phyloP scores from a whole-genome alignment of 2,888 invertebrate genomes.

The Oxycera nigricornis region DNA sequence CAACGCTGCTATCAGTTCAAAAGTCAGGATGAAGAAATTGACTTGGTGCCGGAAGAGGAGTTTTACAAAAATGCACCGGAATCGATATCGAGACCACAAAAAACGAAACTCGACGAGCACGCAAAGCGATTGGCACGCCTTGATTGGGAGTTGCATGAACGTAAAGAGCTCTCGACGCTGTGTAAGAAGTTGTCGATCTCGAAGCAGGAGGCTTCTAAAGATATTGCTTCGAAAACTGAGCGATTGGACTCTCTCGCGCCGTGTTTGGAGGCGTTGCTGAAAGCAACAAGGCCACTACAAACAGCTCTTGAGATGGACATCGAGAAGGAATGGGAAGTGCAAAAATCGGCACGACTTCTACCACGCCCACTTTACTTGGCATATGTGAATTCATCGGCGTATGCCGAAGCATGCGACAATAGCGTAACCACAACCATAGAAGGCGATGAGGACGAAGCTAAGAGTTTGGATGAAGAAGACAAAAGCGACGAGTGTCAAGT shows the following conservation, averaged over 20 bases:
- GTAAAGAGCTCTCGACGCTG: slow-evolving; percentile 80
- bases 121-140: slow-evolving; percentile 83
- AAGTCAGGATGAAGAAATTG: slow-evolving; percentile 93
- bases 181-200: slow-evolving; percentile 77
- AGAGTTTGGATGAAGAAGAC: slow-evolving; percentile 65
- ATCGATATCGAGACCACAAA: slow-evolving; percentile 70
- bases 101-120: slow-evolving; percentile 76
- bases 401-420: slow-evolving; percentile 75
- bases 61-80: slow-evolving; percentile 82
- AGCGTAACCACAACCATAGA: slow-evolving; percentile 65
- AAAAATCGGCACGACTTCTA: slow-evolving; percentile 75
- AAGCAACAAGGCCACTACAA: slow-evolving; percentile 87
- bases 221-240: slow-evolving; percentile 77
- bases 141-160: slow-evolving; percentile 89
- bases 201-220: slow-evolving; percentile 78
- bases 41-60: slow-evolving; percentile 82
- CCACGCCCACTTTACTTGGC: slow-evolving; percentile 85
- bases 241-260: slow-evolving; percentile 84
- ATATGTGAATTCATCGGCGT: slow-evolving; percentile 84
- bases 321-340: slow-evolving; percentile 80
- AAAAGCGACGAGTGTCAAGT: slow-evolving; percentile 64
- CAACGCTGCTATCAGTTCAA: slow-evolving; percentile 93
- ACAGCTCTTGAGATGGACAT: slow-evolving; percentile 83
- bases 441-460: slow-evolving; percentile 76
- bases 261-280: slow-evolving; percentile 73